Percentiles rank a stretch among this genome's conserved stretches.
phyloP scores from a whole-genome alignment of 2,797 vertebrate species.

The Hozukius guyotensis region DNA sequence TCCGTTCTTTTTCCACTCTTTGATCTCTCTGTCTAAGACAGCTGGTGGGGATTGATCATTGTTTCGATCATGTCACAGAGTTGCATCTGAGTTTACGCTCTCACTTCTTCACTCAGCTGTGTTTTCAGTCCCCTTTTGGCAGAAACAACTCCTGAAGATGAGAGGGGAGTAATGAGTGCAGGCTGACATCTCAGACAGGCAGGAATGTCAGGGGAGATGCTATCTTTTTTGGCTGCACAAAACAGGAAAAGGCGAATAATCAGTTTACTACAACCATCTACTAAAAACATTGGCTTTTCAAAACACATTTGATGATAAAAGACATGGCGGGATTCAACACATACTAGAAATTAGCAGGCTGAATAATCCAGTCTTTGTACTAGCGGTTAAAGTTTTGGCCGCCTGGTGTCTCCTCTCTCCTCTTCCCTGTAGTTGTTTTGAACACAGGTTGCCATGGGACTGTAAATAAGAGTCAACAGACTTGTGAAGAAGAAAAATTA shows the following conservation, averaged over 20 bases:
- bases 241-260: conserved; percentile 42
- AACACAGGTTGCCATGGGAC: conserved; percentile 52
- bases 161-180: conserved; percentile 50
- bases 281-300: neutral
- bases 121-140: conserved; percentile 48
- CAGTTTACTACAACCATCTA: neutral
- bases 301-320: neutral
- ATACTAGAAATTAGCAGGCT: neutral
- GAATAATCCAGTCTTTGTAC: neutral
- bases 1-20: conserved; percentile 15
- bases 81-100: conserved; percentile 28
- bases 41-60: conserved; percentile 32
- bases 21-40: conserved; percentile 14
- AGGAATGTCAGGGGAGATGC: conserved; percentile 70
- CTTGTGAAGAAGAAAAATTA: conserved; percentile 6
- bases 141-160: conserved; percentile 52
- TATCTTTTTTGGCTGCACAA: conserved; percentile 58
- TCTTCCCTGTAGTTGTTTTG: conserved; percentile 50
- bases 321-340: neutral
- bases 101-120: conserved; percentile 8
- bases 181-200: conserved; percentile 46
- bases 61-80: conserved; percentile 41
- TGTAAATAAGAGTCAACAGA: conserved; percentile 48
- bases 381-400: conserved; percentile 12
- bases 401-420: conserved; percentile 26